Conservation (phyloP, 2,888 invertebrate genomes). For the Tiphia femorata region DNA sequence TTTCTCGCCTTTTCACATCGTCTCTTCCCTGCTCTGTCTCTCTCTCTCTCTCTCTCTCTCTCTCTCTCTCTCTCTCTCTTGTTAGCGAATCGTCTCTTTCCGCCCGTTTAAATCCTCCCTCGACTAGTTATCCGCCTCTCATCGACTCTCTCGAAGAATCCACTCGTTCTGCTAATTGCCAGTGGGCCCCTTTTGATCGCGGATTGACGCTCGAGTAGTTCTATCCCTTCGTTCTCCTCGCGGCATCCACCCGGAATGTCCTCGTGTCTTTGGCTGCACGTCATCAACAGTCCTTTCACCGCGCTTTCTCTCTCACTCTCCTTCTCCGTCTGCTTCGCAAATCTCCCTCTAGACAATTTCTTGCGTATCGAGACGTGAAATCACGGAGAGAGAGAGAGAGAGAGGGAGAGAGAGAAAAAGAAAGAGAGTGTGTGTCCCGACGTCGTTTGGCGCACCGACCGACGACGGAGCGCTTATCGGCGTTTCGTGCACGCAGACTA, state of each 20-base stretch:
- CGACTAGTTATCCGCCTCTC: too few species aligned
- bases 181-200: too few species aligned
- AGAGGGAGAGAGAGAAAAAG: background rate
- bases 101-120: background rate
- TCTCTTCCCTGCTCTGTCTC: background rate
- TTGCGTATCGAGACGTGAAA: background rate
- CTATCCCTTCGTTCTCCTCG: too few species aligned
- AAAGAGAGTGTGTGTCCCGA: background rate
- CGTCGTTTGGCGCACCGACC: slow-evolving; percentile 32
- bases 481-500: slow-evolving; percentile 62
- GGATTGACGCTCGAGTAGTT: too few species aligned
- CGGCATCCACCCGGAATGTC: too few species aligned
- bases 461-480: slow-evolving; percentile 46
- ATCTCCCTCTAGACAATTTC: background rate
- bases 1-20: slow-evolving; percentile 1
- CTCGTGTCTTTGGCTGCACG: too few species aligned
- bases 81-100: slow-evolving; percentile 15
- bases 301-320: background rate
- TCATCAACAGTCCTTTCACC: too few species aligned
- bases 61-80: slow-evolving; percentile 2
- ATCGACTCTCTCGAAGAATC: too few species aligned
- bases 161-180: too few species aligned
- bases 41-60: background rate
- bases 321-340: background rate
- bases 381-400: background rate